A percentile compares a stretch with the other conserved stretches of the same genome.
These are phyloP conservation scores for Aphaenogaster rudis DNA, from an alignment of 1,140 invertebrate genomes.

Conservation along the genomic window DNA sequence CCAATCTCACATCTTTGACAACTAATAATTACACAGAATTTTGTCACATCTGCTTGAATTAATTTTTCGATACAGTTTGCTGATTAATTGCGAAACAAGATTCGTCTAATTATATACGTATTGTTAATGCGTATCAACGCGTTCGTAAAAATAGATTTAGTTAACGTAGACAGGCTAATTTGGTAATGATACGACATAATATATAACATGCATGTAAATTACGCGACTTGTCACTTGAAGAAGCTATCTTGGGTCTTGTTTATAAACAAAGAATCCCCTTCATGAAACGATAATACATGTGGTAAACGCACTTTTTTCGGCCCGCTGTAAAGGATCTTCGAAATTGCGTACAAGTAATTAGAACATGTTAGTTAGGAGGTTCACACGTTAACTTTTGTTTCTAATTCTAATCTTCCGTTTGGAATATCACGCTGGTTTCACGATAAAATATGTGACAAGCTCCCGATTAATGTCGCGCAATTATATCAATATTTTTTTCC, in stretches of 20 bases:
- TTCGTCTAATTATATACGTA: neutral
- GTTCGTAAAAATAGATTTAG: conserved; percentile 21
- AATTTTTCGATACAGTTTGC: neutral
- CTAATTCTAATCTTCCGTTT: neutral
- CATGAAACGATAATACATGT: neutral
- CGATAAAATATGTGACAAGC: neutral
- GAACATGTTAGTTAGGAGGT: neutral
- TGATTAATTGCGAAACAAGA: conserved; percentile 4
- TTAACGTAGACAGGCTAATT: neutral
- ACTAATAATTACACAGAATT: neutral
- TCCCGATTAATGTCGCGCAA: conserved; percentile 11
- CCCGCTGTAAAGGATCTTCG: neutral
- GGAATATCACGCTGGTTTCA: neutral
- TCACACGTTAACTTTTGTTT: conserved; percentile 4
- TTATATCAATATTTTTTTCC: conserved; percentile 11
- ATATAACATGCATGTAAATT: conserved; percentile 10
- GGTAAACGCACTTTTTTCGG: neutral
- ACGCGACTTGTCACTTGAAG: neutral
- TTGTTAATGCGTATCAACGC: neutral
- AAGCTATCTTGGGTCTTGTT: conserved; percentile 64
- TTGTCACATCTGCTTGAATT: neutral
- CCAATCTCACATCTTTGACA: neutral
- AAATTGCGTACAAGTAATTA: neutral
- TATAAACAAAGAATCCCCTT: conserved; percentile 66
- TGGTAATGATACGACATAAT: neutral